Percentiles rank a stretch among this genome's conserved stretches.
phyloP scores from a whole-genome alignment of 2,797 vertebrate genomes.

The Austrolebias charrua region DNA sequence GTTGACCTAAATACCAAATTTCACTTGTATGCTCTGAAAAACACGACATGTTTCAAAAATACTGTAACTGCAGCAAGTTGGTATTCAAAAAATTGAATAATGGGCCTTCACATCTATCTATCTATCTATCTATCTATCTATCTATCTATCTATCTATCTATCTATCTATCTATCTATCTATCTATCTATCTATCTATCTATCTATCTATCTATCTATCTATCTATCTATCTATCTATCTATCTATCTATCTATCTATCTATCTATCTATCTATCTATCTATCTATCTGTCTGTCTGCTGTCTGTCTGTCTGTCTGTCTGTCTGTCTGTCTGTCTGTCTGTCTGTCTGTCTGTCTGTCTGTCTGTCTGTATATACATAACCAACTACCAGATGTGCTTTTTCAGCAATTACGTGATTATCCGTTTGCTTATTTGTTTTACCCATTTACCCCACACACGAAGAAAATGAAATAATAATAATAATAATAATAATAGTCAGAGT shows the following conservation, averaged over 20 bases:
- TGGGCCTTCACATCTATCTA: slow-evolving; percentile 7
- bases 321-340: no score
- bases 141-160: no score
- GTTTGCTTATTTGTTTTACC: slow-evolving; percentile 21
- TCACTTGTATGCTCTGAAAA: slow-evolving; percentile 41
- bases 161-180: not conserved
- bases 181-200: no score
- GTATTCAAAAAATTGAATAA: slow-evolving; percentile 26
- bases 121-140: no score
- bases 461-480: no score
- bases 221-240: not conserved
- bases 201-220: not conserved
- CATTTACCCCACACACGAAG: no score
- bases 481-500: no score
- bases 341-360: not conserved
- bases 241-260: no score
- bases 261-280: not conserved
- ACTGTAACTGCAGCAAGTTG: slow-evolving; percentile 24
- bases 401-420: slow-evolving; percentile 18
- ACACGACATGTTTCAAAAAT: slow-evolving; percentile 25
- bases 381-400: slow-evolving; percentile 19
- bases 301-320: no score
- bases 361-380: no score
- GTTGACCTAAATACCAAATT: slow-evolving; percentile 65
- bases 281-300: no score